These are phyloP conservation scores for Folsomia candida DNA, from an alignment of 2,888 invertebrate genomes.

Conservation along the genomic window DNA sequence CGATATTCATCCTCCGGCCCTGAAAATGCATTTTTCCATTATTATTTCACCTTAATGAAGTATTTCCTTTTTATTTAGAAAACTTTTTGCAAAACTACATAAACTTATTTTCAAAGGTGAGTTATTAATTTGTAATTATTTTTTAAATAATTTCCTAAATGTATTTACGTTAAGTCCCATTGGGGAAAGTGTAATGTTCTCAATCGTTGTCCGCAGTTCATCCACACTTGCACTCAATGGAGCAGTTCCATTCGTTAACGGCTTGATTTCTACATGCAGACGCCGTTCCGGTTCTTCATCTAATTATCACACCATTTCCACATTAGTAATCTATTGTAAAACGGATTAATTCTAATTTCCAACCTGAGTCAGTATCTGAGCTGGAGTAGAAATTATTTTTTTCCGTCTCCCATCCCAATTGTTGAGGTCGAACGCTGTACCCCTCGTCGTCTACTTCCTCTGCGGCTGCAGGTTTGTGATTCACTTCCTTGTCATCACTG, in stretches of 20 bases:
- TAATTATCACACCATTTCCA: slow-evolving; percentile 40
- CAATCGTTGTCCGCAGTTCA: slow-evolving; percentile 86
- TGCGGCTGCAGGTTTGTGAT: slow-evolving; percentile 59
- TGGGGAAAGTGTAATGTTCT: slow-evolving; percentile 74
- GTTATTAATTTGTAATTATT: neutral
- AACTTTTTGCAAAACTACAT: neutral
- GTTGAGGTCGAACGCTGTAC: slow-evolving; percentile 81
- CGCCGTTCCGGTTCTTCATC: slow-evolving; percentile 83
- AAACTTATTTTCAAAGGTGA: neutral
- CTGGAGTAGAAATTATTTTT: slow-evolving; percentile 86
- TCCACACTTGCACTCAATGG: slow-evolving; percentile 94
- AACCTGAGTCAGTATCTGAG: slow-evolving; percentile 80
- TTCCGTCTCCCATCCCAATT: slow-evolving; percentile 64
- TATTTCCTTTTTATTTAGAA: neutral
- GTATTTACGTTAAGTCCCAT: slow-evolving; percentile 63
- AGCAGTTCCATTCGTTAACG: slow-evolving; percentile 81
- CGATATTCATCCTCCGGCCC: slow-evolving; percentile 69
- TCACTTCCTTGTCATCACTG: slow-evolving; percentile 67
- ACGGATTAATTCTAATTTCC: neutral
- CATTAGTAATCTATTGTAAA: neutral
- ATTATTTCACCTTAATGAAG: neutral
- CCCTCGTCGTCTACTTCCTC: slow-evolving; percentile 93
- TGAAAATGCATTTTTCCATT: slow-evolving; percentile 48
- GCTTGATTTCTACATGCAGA: slow-evolving; percentile 93
- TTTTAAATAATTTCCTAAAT: neutral